Conservation (phyloP, 2,888 invertebrate species). For the Elmis aenea region DNA sequence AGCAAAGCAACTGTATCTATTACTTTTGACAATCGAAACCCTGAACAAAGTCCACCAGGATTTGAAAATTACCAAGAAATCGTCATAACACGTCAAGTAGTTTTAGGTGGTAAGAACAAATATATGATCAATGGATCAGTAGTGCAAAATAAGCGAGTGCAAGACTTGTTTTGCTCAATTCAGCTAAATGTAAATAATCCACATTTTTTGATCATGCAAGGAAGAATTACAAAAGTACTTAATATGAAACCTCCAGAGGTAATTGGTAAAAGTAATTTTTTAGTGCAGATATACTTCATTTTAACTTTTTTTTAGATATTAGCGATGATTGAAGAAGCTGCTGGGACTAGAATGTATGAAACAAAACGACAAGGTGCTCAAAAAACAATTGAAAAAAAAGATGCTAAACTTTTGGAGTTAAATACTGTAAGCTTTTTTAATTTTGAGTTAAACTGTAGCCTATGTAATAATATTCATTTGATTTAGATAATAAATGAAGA, state of each 20-base stretch:
- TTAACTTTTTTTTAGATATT: constrained; percentile 65
- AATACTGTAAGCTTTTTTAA: constrained; percentile 68
- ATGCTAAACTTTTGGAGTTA: constrained; percentile 82
- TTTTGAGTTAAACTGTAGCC: too few relatives aligned
- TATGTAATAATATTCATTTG: not conserved
- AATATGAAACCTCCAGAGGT: constrained; percentile 99
- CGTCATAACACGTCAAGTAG: constrained; percentile 84
- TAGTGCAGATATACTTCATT: constrained; percentile 5
- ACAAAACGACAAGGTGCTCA: constrained; percentile 82
- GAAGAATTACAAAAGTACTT: constrained; percentile 95
- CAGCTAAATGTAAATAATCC: constrained; percentile 99
- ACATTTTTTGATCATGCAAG: constrained; percentile 99
- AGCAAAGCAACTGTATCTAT: constrained; percentile 94
- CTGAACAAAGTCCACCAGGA: constrained; percentile 77
- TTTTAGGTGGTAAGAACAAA: constrained; percentile 84
- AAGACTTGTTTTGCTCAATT: constrained; percentile 93
- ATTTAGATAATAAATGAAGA: constrained; percentile 72
- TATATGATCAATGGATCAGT: constrained; percentile 91
- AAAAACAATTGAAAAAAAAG: constrained; percentile 87
- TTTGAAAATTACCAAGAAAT: constrained; percentile 90
- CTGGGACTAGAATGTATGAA: constrained; percentile 96
- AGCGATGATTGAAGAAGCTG: constrained; percentile 98
- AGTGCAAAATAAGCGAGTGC: constrained; percentile 84
- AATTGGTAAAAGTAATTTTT: constrained; percentile 24
- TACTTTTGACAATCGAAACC: constrained; percentile 87